Conservation (phyloP, 53 echinoderm and acorn worm genomes). For the Echinometra lucunter region DNA sequence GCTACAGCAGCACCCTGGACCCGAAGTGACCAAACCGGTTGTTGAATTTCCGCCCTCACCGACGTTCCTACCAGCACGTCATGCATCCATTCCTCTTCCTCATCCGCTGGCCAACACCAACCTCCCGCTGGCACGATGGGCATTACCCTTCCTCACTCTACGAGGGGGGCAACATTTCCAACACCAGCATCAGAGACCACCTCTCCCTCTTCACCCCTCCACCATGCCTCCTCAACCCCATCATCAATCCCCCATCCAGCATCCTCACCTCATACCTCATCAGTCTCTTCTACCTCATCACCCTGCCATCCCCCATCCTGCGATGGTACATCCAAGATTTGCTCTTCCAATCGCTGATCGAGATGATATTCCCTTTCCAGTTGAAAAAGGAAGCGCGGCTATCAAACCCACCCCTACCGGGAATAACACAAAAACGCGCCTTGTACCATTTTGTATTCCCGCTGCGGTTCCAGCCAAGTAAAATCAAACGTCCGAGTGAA, state of each 20-base stretch:
- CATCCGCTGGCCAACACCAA: slow-evolving; percentile 19
- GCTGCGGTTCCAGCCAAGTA: neutral
- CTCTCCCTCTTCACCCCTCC: neutral
- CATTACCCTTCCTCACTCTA: slow-evolving; percentile 52
- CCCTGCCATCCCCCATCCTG: neutral
- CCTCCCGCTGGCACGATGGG: slow-evolving; percentile 56
- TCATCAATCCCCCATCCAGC: neutral
- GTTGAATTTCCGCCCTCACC: slow-evolving; percentile 43
- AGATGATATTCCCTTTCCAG: neutral
- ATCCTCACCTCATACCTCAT: neutral
- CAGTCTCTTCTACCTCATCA: neutral
- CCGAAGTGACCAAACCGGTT: neutral
- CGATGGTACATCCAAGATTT: slow-evolving; percentile 41
- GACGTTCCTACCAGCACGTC: slow-evolving; percentile 3
- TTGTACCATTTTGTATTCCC: neutral
- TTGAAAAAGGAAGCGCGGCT: neutral
- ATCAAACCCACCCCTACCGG: neutral
- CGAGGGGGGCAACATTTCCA: neutral
- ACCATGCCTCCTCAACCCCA: neutral
- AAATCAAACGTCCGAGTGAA: neutral
- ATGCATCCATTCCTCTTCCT: neutral
- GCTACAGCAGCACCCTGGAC: neutral
- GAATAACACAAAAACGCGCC: neutral
- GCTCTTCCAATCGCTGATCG: neutral
- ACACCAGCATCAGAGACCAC: neutral